Base-by-base conservation (phyloP, 2,113 vertebrate genomes). In the Phaethon lepturus region DNA sequence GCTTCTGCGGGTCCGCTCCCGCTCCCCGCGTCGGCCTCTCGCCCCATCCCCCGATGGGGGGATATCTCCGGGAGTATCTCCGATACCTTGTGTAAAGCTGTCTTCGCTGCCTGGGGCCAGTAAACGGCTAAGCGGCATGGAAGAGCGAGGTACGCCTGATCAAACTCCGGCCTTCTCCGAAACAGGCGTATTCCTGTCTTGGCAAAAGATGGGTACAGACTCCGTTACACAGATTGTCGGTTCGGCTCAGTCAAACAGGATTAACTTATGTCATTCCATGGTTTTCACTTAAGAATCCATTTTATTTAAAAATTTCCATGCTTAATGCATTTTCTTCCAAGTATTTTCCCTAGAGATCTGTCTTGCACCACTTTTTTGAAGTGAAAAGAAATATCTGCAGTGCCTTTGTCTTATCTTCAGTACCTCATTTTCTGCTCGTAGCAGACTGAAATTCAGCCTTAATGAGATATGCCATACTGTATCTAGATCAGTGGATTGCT, bases 61-160 rank as follows among this genome's bases (percentile, higher is more conserved):
- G 38, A n/a, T 38, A 38, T 38, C 38, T 38, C 38, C 38, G 38
- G n/a, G n/a, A n/a, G 38, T 38, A 38, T 38, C 38, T 38, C 38
- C 38, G 38, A 38, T 38, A 38, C 38, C 38, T 38, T 38, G 38
- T 38, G 38, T 38, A 38, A 38, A 38, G 38, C 8, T 38, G 40
- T 4, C 7, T 18, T 42, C 4, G 8, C 33, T 6, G 11, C 11
- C 0, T 4, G 29, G 59, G 52, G 52, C 45, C 11, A 2, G 0
- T 11, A 7, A 11, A 4, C 5, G 15, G 26, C 18, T 2, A 1
- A 31, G 72, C 8, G 12, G 45, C n/a, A 40, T 45, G 4, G 4
- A 13, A 31, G 29, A 18, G 10, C 29, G 8, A 13, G 11, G 17
- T 7, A 2, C 49, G 5, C 4, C n/a, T 13, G 20, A 2, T 15